Percentiles rank a stretch among this genome's conserved stretches.
Conservation (phyloP, 1,140 invertebrate genomes). For the Ceratosolen fusciceps region DNA sequence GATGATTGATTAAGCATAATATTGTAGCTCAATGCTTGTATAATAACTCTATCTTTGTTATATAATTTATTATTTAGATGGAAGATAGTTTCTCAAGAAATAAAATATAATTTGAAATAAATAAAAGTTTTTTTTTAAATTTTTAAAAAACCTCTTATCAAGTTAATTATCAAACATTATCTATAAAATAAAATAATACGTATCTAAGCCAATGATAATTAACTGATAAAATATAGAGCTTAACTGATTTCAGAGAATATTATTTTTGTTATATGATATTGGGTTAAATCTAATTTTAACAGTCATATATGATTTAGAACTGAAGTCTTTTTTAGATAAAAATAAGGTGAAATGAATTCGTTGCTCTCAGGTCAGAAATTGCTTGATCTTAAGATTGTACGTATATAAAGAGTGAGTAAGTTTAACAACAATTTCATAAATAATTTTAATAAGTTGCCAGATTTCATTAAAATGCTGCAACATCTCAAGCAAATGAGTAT, state of each 20-base stretch:
- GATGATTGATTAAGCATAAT: neutral
- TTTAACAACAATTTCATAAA: too few relatives aligned
- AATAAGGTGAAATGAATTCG: too few relatives aligned
- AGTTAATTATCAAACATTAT: neutral
- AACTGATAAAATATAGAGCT: conserved; percentile 18
- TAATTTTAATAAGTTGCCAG: too few relatives aligned
- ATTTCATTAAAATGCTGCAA: too few relatives aligned
- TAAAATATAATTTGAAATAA: too few relatives aligned
- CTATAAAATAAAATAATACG: neutral
- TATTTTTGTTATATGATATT: neutral
- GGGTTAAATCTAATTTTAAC: neutral
- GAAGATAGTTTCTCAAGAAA: too few relatives aligned
- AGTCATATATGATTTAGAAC: neutral
- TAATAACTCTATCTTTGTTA: neutral
- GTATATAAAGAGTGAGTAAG: too few relatives aligned
- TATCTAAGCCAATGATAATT: neutral
- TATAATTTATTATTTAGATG: neutral
- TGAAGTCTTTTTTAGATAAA: neutral
- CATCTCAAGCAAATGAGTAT: too few relatives aligned
- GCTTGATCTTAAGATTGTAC: too few relatives aligned
- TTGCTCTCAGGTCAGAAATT: neutral
- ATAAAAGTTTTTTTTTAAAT: too few relatives aligned
- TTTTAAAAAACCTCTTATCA: too few relatives aligned
- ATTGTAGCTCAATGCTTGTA: neutral
- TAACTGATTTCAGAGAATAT: neutral